Base-by-base conservation (phyloP, 2,113 vertebrate genomes). In the Phrynocephalus versicolor region DNA sequence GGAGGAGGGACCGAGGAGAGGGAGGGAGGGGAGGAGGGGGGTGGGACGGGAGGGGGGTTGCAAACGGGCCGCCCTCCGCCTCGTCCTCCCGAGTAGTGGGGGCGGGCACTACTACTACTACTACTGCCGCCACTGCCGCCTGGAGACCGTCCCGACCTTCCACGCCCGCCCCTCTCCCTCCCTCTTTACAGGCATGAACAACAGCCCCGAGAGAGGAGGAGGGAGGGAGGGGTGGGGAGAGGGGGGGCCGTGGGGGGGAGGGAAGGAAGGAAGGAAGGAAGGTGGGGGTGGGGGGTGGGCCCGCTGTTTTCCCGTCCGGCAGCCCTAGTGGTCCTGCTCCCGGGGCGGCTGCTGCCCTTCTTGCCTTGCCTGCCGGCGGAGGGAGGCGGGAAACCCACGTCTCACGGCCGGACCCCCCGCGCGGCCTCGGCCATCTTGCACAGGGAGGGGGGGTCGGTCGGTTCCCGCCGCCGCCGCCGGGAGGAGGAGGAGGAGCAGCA, bases 391-490 rank as follows among this genome's bases (percentile, higher is more conserved):
- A 69, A 79, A 3, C n/a, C n/a, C n/a, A n/a, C 75, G 74, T 79
- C 73, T 85, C 82, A 78, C 51, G 33, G 37, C 62, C 79, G 21
- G 73, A 30, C 71, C 45, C 39, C 62, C 23, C 16, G 69, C 12
- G 30, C 62, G 13, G 45, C 67, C 82, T 58, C 58, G 73, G 87
- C 88, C 91, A 90, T 90, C 51, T 79, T 35, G 75, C 79, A 6
- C 39, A 69, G 62, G n/a, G n/a, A n/a, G n/a, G n/a, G n/a, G n/a
- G n/a, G n/a, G n/a, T n/a, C n/a, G 81, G 64, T 41, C 69, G 41
- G 6, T 71, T 2, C 4, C 57, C 70, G 45, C n/a, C n/a, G n/a
- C n/a, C n/a, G n/a, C 71, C 58, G 39, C 77, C 3, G 35, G 35
- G 23, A 64, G 19, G 58, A 30, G 58, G 55, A n/a, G 78, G 3